Conservation (phyloP, 2,888 invertebrate genomes). For the Lomographa bimaculata region DNA sequence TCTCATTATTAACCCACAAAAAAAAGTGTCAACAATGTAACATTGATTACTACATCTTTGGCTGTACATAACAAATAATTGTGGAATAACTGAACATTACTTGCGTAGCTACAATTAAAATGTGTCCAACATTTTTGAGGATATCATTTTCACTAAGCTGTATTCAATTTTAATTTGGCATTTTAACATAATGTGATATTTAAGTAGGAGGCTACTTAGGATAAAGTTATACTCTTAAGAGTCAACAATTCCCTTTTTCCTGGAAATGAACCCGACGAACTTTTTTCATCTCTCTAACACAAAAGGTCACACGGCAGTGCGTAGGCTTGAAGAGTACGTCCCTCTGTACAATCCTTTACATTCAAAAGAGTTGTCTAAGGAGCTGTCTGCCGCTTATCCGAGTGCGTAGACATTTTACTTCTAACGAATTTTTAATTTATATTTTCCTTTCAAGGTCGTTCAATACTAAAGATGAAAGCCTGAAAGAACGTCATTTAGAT, state of each 20-base stretch:
- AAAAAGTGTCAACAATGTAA: too few species aligned
- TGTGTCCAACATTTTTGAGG: too few species aligned
- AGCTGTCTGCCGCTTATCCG: slow-evolving; percentile 5
- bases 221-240: slow-evolving; percentile 14
- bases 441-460: slow-evolving; percentile 48
- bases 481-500: slow-evolving; percentile 60
- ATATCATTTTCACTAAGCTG: too few species aligned
- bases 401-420: slow-evolving; percentile 16
- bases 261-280: slow-evolving; percentile 8
- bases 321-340: slow-evolving; percentile 11
- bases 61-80: too few species aligned
- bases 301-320: slow-evolving; percentile 18
- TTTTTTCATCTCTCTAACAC: slow-evolving; percentile 14
- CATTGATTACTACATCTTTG: too few species aligned
- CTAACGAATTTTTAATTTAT: slow-evolving; percentile 39
- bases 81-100: too few species aligned
- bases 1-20: too few species aligned
- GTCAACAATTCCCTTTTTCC: slow-evolving; percentile 10
- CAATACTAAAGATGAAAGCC: slow-evolving; percentile 48
- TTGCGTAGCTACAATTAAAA: too few species aligned
- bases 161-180: too few species aligned
- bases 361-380: slow-evolving; percentile 11
- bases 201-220: slow-evolving; percentile 8
- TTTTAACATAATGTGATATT: slow-evolving; percentile 8
- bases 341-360: slow-evolving; percentile 14